Conservation (phyloP, 2,888 invertebrate genomes). For the Elysia crispata region DNA sequence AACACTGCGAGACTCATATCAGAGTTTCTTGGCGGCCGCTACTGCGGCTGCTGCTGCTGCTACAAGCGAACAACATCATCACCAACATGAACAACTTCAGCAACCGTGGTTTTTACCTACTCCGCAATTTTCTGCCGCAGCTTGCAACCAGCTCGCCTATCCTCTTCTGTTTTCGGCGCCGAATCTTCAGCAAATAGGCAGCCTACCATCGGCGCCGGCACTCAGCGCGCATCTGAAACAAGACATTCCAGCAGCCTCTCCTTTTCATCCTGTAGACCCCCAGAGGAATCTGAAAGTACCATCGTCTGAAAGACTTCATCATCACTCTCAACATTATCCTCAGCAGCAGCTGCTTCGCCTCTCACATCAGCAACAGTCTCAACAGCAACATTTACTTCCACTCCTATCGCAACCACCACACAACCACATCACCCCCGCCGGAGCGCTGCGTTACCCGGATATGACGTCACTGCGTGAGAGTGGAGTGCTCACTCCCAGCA, state of each 20-base stretch:
- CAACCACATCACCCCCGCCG: too few relatives aligned
- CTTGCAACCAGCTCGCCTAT: not conserved
- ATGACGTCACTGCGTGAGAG: constrained; percentile 35
- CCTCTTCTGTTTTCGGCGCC: not conserved
- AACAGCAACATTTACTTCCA: constrained; percentile 7
- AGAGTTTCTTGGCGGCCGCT: not conserved
- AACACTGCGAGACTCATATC: not conserved
- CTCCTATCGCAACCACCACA: not conserved
- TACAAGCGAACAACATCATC: not conserved
- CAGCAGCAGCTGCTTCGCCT: constrained; percentile 14
- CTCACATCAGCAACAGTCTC: not conserved
- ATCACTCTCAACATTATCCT: constrained; percentile 16
- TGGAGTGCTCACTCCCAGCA: not conserved
- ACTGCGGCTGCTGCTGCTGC: not conserved
- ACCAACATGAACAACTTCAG: not conserved
- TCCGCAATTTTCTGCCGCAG: not conserved
- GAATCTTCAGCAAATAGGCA: too few relatives aligned
- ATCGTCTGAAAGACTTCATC: not conserved
- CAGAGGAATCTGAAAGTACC: not conserved
- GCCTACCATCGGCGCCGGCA: too few relatives aligned
- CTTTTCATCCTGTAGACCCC: not conserved
- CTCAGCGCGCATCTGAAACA: too few relatives aligned
- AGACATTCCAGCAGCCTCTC: not conserved
- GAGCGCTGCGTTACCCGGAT: not conserved
- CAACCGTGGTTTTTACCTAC: not conserved